These are phyloP conservation scores for Crax fasciolata DNA, from an alignment of 2,797 vertebrate species.

Conservation along the genomic window DNA sequence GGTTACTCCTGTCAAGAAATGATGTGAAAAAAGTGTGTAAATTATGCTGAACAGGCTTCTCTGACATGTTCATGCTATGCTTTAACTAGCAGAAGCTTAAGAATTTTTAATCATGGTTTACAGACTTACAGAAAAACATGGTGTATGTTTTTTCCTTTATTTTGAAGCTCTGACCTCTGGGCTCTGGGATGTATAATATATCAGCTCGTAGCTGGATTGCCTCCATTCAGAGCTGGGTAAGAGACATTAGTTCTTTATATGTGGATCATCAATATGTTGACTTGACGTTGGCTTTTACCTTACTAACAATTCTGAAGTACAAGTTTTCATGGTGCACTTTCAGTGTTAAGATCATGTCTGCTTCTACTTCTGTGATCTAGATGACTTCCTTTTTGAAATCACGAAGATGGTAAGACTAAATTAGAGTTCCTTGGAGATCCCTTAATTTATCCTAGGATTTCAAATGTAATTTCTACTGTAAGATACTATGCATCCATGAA, in stretches of 20 bases:
- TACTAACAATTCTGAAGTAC: not conserved
- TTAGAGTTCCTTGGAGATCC: not conserved
- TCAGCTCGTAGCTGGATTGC: conserved; percentile 98
- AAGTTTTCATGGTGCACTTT: not conserved
- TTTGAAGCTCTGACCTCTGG: conserved; percentile 96
- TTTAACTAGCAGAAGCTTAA: not conserved
- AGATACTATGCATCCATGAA: not conserved
- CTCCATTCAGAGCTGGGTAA: conserved; percentile 99
- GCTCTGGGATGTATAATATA: conserved; percentile 99
- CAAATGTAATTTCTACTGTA: not conserved
- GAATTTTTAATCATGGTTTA: not conserved
- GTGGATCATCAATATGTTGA: not conserved
- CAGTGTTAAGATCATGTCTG: not conserved
- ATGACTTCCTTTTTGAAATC: not conserved
- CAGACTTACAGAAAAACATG: not conserved
- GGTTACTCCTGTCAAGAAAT: not conserved
- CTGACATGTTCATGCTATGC: not conserved
- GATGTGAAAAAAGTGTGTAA: not conserved
- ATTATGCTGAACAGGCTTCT: not conserved
- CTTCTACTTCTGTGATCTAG: not conserved
- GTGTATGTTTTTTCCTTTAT: not conserved
- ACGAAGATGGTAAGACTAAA: not conserved
- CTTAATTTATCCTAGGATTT: not conserved
- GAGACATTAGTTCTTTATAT: conserved; percentile 45
- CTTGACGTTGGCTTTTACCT: not conserved